These are phyloP conservation scores for Drosophila setifemur DNA, from an alignment of 1,140 invertebrate genomes.

Conservation along the genomic window DNA sequence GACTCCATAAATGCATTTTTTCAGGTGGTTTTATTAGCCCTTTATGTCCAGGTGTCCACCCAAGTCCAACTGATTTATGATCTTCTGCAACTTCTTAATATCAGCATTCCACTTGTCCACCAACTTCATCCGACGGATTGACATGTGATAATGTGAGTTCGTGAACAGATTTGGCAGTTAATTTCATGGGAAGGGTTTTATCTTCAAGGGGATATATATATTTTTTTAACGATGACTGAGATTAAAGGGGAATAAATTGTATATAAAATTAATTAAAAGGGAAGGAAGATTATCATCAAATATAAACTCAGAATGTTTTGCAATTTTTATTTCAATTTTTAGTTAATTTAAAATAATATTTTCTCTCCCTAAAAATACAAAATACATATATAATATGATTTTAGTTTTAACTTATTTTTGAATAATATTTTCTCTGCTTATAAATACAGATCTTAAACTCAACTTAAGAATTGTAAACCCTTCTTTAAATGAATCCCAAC, in stretches of 20 bases:
- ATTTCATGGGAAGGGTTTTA: background rate
- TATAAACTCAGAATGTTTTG: no score
- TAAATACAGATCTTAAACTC: no score
- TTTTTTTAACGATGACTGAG: no score
- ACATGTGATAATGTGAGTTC: conserved; percentile 11
- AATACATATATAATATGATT: no score
- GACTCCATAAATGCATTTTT: conserved; percentile 62
- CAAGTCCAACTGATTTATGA: conserved; percentile 32
- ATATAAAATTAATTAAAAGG: no score
- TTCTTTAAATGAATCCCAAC: background rate
- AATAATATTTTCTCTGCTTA: no score
- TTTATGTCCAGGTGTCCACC: background rate
- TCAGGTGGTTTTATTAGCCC: conserved; percentile 25
- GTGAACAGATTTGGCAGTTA: background rate
- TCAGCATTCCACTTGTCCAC: conserved; percentile 20
- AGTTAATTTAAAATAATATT: no score
- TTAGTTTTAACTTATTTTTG: no score
- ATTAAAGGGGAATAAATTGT: no score
- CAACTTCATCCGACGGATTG: conserved; percentile 17
- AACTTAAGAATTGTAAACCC: conserved; percentile 10
- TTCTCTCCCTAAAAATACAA: no score
- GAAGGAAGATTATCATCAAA: no score
- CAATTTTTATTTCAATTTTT: no score
- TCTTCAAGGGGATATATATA: background rate
- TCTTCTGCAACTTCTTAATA: conserved; percentile 20